Percentiles rank a stretch among this genome's conserved stretches.
Evolutionary conservation across 1,140 invertebrate species (phyloP).

Genomic region (Cotesia vestalis): DNA sequence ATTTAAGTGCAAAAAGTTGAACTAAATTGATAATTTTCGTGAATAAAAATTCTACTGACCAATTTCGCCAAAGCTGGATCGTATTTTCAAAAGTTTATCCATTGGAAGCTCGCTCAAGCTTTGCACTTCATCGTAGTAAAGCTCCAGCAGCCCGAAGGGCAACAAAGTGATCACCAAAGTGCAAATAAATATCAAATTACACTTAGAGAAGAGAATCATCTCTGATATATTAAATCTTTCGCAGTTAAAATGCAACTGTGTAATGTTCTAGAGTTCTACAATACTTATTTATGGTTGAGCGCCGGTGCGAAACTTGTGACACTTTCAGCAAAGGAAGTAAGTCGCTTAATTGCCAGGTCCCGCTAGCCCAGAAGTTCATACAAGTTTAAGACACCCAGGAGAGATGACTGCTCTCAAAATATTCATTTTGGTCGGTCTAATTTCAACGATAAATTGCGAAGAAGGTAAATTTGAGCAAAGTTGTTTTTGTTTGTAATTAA

Average conservation of each 20-base stretch:
- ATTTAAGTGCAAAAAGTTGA: no score
- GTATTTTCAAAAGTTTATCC: constrained; percentile 64
- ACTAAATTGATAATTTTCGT: no score
- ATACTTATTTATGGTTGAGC: constrained; percentile 4
- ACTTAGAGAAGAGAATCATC: constrained; percentile 20
- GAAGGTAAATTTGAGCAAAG: constrained; percentile 41
- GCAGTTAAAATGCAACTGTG: background rate
- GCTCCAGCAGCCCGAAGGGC: constrained; percentile 31
- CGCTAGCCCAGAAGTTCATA: no score
- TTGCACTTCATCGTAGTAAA: constrained; percentile 59
- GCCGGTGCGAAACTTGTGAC: constrained; percentile 18
- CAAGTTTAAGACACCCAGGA: no score
- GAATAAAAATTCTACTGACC: constrained; percentile 39
- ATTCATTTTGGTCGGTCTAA: constrained; percentile 26
- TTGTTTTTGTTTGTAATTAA: background rate
- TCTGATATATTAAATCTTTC: background rate
- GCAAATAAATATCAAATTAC: constrained; percentile 21
- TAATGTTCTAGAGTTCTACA: background rate
- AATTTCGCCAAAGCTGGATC: constrained; percentile 51
- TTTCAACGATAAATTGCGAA: constrained; percentile 34
- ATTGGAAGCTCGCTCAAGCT: constrained; percentile 68
- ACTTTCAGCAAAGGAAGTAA: constrained; percentile 10
- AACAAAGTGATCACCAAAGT: background rate
- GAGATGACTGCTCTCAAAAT: background rate
- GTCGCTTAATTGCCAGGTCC: background rate